Base-by-base conservation (phyloP, 2,113 vertebrate genomes). In the Hoplias malabaricus region DNA sequence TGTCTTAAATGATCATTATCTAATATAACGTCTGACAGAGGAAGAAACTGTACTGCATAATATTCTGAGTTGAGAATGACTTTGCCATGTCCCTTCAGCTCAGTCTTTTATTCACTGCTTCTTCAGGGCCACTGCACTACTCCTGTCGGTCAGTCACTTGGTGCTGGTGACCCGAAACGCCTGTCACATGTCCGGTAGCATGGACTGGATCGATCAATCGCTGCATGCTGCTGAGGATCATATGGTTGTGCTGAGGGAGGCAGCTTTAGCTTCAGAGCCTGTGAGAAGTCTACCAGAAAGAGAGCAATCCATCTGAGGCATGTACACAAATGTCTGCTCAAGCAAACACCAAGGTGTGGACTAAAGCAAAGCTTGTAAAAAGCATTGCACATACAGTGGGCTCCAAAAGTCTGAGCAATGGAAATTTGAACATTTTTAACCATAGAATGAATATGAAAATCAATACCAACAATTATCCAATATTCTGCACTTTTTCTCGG, bases 101-200 rank as follows among this genome's bases (percentile, higher is more conserved):
- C 14, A 19, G 59, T 53, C 0, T 68, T 65, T 16, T 46, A 11
- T 43, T 43, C 34, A 81, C 78, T 59, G 31, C 61, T 66, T 82
- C 13, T 73, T 40, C 86, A 98, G 96, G 86, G 96, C 95, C 0
- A 95, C 95, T 0, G 96, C 96, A 3, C 86, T 98, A 68, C 92
- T 98, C 23, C 92, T 98, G 0, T 98, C 95, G 0, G 97, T 98
- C 84, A 97, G 95, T 83, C 96, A 98, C 78, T 90, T 98, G 87
- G 96, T 98, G 68, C 89, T 99, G 92, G 96, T 99, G 88, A 97
- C 96, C 12, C 93, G 96, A 75, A 96, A 95, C 2, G 96, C 96
- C 82, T 98, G 97, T 80, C 95, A 95, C 89, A 93, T 96, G 87
- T 93, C 94, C 0, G 94, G 94, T 19, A 94, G 94, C 43, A 87